Base-by-base conservation (phyloP, 2,888 invertebrate species). In the Oscheius sp. region DNA sequence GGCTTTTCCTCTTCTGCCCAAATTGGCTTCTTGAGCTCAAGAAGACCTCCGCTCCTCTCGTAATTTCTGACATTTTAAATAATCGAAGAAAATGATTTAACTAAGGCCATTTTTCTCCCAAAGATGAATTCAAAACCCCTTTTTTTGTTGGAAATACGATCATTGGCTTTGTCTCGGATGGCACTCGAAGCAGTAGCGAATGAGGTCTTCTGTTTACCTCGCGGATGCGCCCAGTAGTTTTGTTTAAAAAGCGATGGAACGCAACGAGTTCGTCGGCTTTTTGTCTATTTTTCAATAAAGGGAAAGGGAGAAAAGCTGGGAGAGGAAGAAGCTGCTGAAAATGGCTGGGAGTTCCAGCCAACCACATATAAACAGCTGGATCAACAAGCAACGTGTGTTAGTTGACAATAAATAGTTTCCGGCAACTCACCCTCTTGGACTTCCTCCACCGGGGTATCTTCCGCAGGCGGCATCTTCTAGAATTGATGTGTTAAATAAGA, bases 391-490 rank as follows among this genome's bases (percentile, higher is more conserved):
- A 45, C 61, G 61, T 45, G 29, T 45, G 37, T 23, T 31, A 23
- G 17, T 20, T 12, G 48, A 20, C 34, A n/a, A n/a, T n/a, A n/a
- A n/a, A 33, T 31, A 17, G 34, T 31, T 17, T 33, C 55, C 29
- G 53, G 8, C 29, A 17, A 34, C 48, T 29, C 39, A 53, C 52
- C 53, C 34, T 48, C 34, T 15, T 17, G 23, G 34, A 20, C 55
- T 50, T 67, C 71, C 8, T 71, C 71, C 15, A 46, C 15, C 45
- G 68, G 58, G 42, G 65, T 50, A 29, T 58, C 68, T 50, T 65
- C 65, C 57, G 42, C 27, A 5, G 42, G 33, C 25, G 45, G 48
- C 39, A 39, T 71, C 61, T 52, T 45, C 34, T 27, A 46, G 58
- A 39, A 53, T 37, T 27, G 37, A 48, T n/a, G n/a, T n/a, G n/a